These are phyloP conservation scores for Glyptemys insculpta DNA, from an alignment of 2,797 vertebrate genomes.

Conservation along the genomic window DNA sequence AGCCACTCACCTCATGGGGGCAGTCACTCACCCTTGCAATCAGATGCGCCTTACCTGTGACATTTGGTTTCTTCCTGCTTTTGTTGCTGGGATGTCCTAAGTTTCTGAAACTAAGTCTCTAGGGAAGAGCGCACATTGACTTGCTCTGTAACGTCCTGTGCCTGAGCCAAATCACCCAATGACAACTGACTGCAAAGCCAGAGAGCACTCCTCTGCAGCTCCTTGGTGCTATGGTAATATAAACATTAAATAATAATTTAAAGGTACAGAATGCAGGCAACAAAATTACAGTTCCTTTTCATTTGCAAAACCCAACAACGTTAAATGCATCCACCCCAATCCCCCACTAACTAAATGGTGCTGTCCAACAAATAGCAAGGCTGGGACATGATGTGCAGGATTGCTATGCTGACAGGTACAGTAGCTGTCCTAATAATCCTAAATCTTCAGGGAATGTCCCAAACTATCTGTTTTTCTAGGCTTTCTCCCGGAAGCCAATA, in stretches of 20 bases:
- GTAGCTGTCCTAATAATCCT: accelerated
- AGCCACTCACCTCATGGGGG: not conserved
- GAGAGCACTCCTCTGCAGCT: not conserved
- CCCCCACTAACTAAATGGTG: too few relatives aligned
- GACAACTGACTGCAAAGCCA: accelerated
- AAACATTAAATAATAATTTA: not conserved
- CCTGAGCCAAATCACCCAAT: not conserved
- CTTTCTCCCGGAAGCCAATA: not conserved
- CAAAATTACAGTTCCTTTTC: not conserved
- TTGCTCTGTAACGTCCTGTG: not conserved
- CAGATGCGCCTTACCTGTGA: not conserved
- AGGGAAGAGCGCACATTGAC: not conserved
- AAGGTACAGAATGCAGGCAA: not conserved
- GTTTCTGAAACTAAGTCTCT: not conserved
- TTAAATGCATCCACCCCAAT: too few relatives aligned
- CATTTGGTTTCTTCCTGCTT: not conserved
- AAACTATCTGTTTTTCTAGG: not conserved
- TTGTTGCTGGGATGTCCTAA: not conserved
- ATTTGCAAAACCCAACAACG: too few relatives aligned
- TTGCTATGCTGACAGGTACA: too few relatives aligned
- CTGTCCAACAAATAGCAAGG: too few relatives aligned
- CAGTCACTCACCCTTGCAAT: not conserved
- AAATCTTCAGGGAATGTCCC: not conserved
- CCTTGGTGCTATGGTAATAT: too few relatives aligned
- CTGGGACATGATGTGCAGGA: too few relatives aligned